A percentile compares a stretch with the other conserved stretches of the same genome.
Conservation (phyloP, 2,113 vertebrate genomes). For the Macaca mulatta region DNA sequence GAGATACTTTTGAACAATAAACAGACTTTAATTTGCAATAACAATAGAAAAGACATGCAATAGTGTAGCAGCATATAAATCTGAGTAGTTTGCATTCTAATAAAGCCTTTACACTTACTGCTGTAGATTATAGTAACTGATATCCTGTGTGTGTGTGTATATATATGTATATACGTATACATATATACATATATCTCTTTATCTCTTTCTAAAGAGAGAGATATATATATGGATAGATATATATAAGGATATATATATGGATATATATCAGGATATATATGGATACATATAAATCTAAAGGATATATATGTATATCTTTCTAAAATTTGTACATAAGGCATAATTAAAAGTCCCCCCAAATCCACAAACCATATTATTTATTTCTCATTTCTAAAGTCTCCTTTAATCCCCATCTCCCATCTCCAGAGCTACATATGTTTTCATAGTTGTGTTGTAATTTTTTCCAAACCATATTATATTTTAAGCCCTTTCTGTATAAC, state of each 20-base stretch:
- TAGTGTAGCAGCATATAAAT: background rate
- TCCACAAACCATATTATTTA: conserved; percentile 8
- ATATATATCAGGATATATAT: background rate
- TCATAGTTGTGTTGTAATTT: background rate
- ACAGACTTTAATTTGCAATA: background rate
- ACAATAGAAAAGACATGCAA: background rate
- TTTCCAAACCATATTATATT: background rate
- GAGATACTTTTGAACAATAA: background rate
- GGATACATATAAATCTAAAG: too few relatives aligned
- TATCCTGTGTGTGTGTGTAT: background rate
- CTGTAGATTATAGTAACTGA: background rate
- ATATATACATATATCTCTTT: background rate
- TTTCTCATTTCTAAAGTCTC: conserved; percentile 6
- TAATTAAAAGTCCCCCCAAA: conserved; percentile 9
- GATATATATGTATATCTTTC: background rate
- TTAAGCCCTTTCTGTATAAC: background rate
- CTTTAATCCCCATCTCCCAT: background rate
- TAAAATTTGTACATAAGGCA: conserved; percentile 8
- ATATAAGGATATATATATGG: background rate
- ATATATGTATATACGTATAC: background rate
- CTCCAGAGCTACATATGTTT: background rate
- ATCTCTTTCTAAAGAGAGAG: too few relatives aligned
- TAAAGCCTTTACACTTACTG: background rate
- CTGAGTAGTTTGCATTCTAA: background rate
- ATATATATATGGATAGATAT: too few relatives aligned